phyloP scores from a whole-genome alignment of 2,113 vertebrate species.

The Mesocricetus auratus region DNA sequence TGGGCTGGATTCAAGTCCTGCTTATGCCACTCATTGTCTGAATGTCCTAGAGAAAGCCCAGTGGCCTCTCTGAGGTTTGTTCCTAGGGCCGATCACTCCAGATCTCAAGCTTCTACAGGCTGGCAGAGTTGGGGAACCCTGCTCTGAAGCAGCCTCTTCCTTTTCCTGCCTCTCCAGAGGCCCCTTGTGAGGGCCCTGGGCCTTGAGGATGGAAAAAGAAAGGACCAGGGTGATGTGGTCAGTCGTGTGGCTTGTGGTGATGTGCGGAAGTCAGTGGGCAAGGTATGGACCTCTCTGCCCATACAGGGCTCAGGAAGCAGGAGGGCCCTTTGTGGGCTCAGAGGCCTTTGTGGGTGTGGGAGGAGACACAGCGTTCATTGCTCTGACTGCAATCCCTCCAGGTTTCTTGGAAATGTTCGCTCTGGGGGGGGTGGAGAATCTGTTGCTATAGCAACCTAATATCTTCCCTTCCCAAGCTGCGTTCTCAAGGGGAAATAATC shows the following conservation, averaged over 20 bases:
- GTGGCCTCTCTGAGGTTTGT: not conserved
- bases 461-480: not conserved
- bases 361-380: not conserved
- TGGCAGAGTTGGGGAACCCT: not conserved
- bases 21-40: no score
- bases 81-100: no score
- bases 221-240: not conserved
- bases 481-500: not conserved
- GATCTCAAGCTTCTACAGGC: not conserved
- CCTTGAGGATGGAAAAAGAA: not conserved
- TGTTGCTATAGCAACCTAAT: conserved; percentile 52
- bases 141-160: not conserved
- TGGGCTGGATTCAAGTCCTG: not conserved
- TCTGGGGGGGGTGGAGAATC: not conserved
- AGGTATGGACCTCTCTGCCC: not conserved
- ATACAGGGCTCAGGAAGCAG: not conserved
- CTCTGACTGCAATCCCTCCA: not conserved
- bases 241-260: not conserved
- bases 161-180: not conserved
- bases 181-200: not conserved
- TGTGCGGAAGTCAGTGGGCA: not conserved
- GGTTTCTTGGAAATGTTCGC: conserved; percentile 49
- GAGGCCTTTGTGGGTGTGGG: not conserved
- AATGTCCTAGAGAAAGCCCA: not conserved
- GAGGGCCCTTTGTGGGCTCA: not conserved